Conservation (phyloP, 1,140 invertebrate species). For the Drosophila pallidifrons region DNA sequence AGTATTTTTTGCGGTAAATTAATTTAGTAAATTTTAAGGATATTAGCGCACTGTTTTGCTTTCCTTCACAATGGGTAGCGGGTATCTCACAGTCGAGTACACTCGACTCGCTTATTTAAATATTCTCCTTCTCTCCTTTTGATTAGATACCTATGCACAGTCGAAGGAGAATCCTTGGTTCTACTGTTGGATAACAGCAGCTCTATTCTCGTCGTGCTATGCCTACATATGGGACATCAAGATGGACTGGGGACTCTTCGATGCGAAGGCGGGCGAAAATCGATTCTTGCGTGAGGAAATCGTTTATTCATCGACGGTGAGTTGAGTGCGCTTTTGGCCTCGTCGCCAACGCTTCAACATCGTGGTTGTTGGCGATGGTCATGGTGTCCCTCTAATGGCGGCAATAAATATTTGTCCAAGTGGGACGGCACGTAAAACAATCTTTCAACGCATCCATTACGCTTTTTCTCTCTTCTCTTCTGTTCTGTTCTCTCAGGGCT, state of each 20-base stretch:
- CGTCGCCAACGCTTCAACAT: too few relatives aligned
- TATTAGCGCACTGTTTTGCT: too few relatives aligned
- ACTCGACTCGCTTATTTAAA: too few relatives aligned
- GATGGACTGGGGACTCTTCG: constrained; percentile 99
- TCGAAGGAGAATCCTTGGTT: constrained; percentile 92
- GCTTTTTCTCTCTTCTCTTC: not conserved
- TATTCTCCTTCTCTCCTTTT: too few relatives aligned
- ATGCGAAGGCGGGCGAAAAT: constrained; percentile 93
- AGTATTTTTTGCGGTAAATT: too few relatives aligned
- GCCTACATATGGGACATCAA: constrained; percentile 98
- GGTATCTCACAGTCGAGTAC: too few relatives aligned
- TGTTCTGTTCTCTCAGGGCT: constrained; percentile 87
- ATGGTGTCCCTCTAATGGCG: constrained; percentile 55
- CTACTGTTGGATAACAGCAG: constrained; percentile 91
- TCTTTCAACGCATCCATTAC: constrained; percentile 68
- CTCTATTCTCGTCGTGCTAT: constrained; percentile 93
- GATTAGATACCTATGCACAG: constrained; percentile 87
- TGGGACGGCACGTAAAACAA: constrained; percentile 71
- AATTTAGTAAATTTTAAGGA: too few relatives aligned
- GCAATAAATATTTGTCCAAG: constrained; percentile 76
- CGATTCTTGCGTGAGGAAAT: constrained; percentile 91
- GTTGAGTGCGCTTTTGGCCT: constrained; percentile 14
- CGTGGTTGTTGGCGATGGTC: not conserved
- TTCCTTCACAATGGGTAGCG: too few relatives aligned
- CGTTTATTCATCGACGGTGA: constrained; percentile 90